Base-by-base conservation (phyloP, 2,888 invertebrate genomes). In the Cryptus viduatorius region DNA sequence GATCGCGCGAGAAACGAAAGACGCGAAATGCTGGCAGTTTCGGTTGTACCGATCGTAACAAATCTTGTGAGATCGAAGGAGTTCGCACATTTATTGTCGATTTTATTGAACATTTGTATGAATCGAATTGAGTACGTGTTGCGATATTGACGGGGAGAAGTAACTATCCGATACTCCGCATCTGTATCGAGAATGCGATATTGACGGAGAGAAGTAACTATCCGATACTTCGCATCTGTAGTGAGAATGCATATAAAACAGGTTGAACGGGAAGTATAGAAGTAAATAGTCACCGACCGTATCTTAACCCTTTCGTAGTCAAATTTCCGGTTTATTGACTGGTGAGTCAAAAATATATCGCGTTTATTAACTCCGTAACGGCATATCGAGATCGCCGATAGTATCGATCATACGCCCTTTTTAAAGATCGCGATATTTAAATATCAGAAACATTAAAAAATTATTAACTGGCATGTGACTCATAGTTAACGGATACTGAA, bases 201-300 rank as follows among this genome's bases (percentile, higher is more conserved):
- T 37, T 4, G 37, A 37, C 8, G 8, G 8, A n/a, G n/a, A 37
- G 4, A 37, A 37, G 37, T 37, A 37, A 37, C 37, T 24, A 37
- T 37, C 8, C 37, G 37, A 37, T 37, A 37, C 8, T 37, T 7
- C 37, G 37, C 37, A 8, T 37, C 37, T 37, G 37, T 4, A 37
- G 8, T 37, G 37, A 19, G 10, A 19, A 24, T 10, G 10, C 56
- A 24, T 10, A 1, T 24, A 10, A 56, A 56, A 56, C 56, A 56
- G 56, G 56, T 56, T 24, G 56, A 56, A 56, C 56, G 56, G 56
- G 56, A 56, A 24, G 56, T 24, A 24, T n/a, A 8, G 56, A 19
- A 19, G 24, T 24, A 19, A 19, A 56, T 24, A 56, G 56, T 24
- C 24, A 24, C 3, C 56, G 56, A 56, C 12, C 56, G 10, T 53